Percentiles rank a stretch among this genome's conserved stretches.
phyloP scores from a whole-genome alignment of 2,113 vertebrate genomes.

The Thalassarche chlororhynchos region DNA sequence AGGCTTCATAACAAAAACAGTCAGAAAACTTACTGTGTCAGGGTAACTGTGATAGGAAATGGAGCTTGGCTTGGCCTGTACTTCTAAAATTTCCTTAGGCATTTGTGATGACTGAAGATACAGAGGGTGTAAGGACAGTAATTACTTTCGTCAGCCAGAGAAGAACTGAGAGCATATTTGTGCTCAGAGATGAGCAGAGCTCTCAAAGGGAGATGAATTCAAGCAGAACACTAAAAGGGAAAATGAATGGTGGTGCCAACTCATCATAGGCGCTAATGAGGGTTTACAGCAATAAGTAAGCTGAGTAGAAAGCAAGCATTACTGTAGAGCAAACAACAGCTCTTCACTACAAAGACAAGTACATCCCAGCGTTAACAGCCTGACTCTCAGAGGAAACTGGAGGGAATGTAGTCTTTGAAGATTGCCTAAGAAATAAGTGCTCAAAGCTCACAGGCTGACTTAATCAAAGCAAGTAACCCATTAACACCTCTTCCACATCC shows the following conservation, averaged over 20 bases:
- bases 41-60: not conserved
- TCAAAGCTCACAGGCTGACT: not conserved
- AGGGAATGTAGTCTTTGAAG: not conserved
- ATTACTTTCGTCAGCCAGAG: not conserved
- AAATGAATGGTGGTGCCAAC: not conserved
- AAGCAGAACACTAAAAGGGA: not conserved
- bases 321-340: not conserved
- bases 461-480: not conserved
- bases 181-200: not conserved
- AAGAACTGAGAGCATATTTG: not conserved
- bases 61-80: not conserved
- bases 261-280: not conserved
- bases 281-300: not conserved
- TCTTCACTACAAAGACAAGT: not conserved
- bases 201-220: not conserved
- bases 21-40: not conserved
- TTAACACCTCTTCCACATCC: not conserved
- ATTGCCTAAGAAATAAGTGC: not conserved
- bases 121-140: not conserved
- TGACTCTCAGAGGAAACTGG: not conserved
- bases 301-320: not conserved
- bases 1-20: not conserved
- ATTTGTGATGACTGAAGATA: not conserved
- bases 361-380: not conserved
- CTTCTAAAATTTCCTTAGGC: not conserved